Conservation (phyloP, 1,140 invertebrate species). For the Eriocheir sinensis region DNA sequence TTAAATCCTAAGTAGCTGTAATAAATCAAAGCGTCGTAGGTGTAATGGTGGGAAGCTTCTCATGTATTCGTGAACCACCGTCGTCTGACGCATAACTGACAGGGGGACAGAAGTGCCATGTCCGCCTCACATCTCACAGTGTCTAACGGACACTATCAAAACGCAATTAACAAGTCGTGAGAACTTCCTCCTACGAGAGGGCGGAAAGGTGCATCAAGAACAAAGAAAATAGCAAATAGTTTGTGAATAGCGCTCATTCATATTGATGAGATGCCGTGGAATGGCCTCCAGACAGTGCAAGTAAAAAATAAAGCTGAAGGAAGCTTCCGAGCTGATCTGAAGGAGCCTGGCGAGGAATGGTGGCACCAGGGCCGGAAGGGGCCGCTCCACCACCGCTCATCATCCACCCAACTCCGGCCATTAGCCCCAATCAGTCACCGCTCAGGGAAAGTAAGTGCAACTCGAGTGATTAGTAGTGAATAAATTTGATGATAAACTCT, state of each 20-base stretch:
- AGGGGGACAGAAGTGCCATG: too few species aligned
- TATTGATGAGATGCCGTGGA: neutral
- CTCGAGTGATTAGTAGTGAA: conserved; percentile 1
- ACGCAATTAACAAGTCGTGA: too few species aligned
- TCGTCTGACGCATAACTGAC: too few species aligned
- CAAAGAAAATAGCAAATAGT: neutral
- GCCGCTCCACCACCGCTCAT: neutral
- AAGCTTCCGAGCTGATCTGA: neutral
- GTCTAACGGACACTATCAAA: too few species aligned
- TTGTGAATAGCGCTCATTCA: neutral
- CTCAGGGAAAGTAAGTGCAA: neutral
- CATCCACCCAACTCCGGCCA: neutral
- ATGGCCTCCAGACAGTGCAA: neutral
- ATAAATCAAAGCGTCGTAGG: too few species aligned
- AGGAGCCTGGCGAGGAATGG: neutral
- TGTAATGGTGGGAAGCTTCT: too few species aligned
- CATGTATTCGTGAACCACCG: too few species aligned
- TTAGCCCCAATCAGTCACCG: neutral
- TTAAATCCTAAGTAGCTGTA: too few species aligned
- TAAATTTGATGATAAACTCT: conserved; percentile 17
- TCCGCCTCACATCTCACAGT: too few species aligned
- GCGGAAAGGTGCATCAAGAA: neutral
- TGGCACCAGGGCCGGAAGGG: neutral
- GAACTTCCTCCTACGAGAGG: too few species aligned
- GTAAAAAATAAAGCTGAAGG: too few species aligned